A percentile compares a stretch with the other conserved stretches of the same genome.
Evolutionary conservation across 2,113 vertebrate species (phyloP).

Genomic region (Cettia cetti): DNA sequence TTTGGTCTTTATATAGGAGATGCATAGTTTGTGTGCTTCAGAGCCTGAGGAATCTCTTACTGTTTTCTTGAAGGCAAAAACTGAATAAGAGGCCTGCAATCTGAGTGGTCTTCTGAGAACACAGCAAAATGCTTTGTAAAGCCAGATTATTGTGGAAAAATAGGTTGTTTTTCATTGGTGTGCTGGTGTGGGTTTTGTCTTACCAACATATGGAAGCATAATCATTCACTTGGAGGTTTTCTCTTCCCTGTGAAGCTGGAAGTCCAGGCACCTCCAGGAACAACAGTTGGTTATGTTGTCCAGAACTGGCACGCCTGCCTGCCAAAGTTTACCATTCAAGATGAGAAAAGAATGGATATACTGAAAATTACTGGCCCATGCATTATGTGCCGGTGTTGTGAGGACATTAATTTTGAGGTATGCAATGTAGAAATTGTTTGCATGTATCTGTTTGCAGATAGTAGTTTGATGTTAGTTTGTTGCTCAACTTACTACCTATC

Average conservation of each 20-base stretch:
- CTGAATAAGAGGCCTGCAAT: not conserved
- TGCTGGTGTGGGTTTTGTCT: not conserved
- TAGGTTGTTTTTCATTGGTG: not conserved
- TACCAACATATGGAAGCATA: not conserved
- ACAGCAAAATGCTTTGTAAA: not conserved
- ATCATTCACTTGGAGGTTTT: not conserved
- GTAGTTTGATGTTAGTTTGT: not conserved
- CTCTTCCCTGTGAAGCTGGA: constrained; percentile 78
- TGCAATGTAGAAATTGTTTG: not conserved
- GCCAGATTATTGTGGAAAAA: not conserved
- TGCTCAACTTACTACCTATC: not conserved
- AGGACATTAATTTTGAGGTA: constrained; percentile 91
- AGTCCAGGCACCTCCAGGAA: constrained; percentile 87
- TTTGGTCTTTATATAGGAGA: not conserved
- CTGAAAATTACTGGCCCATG: constrained; percentile 89
- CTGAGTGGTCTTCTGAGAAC: not conserved
- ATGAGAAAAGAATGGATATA: constrained; percentile 78
- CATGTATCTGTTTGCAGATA: not conserved
- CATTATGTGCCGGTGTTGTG: constrained; percentile 83
- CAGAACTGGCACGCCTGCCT: constrained; percentile 89
- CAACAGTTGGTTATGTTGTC: constrained; percentile 82
- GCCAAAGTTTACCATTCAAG: constrained; percentile 85
- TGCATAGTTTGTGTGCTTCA: not conserved
- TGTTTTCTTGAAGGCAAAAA: not conserved
- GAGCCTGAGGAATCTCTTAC: not conserved